Conservation (phyloP, 2,113 vertebrate species). For the Smithornis capensis region DNA sequence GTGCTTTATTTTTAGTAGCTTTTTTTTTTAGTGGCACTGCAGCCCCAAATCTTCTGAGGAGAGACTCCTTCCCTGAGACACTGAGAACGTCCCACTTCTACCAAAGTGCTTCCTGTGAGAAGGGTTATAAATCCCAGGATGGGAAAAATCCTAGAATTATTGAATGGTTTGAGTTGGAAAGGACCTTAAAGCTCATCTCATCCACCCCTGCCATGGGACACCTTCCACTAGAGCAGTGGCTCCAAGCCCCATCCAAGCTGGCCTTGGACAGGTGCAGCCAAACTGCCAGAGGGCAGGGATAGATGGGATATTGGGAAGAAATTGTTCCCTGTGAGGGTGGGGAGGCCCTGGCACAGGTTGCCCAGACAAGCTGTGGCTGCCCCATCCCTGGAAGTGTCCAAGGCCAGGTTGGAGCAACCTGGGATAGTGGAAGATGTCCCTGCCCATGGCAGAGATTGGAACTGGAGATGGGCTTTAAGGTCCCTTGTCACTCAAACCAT, state of each 20-base stretch:
- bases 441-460: background rate
- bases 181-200: background rate
- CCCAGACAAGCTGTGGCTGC: too few species aligned
- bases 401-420: background rate
- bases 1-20: too few species aligned
- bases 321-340: too few species aligned
- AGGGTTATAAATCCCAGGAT: background rate
- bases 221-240: rapidly evolving
- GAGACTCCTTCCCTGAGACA: background rate
- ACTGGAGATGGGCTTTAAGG: background rate
- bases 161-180: background rate
- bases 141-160: background rate
- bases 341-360: too few species aligned
- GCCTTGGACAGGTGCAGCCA: background rate
- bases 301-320: too few species aligned
- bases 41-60: background rate
- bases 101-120: background rate
- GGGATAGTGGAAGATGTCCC: background rate
- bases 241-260: rapidly evolving
- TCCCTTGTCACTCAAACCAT: background rate
- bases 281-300: background rate
- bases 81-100: background rate
- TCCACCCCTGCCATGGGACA: background rate
- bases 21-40: background rate
- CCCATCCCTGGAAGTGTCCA: too few species aligned